These are phyloP conservation scores for Coracopsis vasa DNA, from an alignment of 2,113 vertebrate species.

Conservation along the genomic window DNA sequence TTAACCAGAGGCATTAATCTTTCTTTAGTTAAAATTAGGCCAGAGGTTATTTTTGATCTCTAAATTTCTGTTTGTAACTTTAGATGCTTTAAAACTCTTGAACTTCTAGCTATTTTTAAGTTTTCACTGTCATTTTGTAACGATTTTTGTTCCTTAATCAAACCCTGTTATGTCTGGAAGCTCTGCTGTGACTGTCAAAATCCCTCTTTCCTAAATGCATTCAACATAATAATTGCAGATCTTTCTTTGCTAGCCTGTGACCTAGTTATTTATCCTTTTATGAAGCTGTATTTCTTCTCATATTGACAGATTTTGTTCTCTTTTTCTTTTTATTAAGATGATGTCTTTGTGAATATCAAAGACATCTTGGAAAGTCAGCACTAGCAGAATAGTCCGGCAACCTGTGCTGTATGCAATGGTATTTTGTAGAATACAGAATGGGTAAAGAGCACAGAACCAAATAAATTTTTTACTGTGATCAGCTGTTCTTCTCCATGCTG, in stretches of 20 bases:
- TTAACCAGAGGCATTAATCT: background rate
- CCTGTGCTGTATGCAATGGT: background rate
- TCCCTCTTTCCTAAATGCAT: background rate
- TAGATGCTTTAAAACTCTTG: background rate
- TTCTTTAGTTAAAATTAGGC: background rate
- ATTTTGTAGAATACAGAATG: background rate
- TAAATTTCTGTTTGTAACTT: background rate
- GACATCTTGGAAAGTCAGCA: background rate
- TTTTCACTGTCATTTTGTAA: background rate
- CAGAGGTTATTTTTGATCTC: background rate
- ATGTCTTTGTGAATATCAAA: constrained; percentile 55
- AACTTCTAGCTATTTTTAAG: background rate
- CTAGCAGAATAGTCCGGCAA: background rate
- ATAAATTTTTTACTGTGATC: background rate
- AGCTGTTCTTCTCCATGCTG: background rate
- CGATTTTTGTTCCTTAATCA: background rate
- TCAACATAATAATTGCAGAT: background rate
- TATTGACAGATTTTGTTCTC: background rate
- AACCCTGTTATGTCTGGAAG: background rate
- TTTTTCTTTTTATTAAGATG: background rate
- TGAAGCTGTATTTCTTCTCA: background rate
- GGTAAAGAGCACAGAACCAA: background rate
- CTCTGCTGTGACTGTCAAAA: background rate
- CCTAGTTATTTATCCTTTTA: constrained; percentile 37
- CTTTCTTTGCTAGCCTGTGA: background rate